Evolutionary conservation across 2,888 invertebrate species (phyloP).

Genomic region (Heteromyza rotundicornis): DNA sequence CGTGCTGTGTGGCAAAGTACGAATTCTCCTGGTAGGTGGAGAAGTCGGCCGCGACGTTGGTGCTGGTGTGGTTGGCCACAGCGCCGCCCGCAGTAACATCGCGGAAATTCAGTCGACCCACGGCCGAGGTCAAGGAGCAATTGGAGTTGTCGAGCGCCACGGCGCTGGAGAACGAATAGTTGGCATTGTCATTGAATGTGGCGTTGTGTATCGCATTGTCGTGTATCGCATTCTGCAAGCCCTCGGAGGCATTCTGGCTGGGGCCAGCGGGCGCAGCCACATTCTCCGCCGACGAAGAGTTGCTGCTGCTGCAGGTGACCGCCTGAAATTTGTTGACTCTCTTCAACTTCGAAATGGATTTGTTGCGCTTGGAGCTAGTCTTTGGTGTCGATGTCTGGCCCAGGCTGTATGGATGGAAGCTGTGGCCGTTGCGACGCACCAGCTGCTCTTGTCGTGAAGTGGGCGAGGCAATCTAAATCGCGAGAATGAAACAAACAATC

Average conservation of each 20-base stretch:
- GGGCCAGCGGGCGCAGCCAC: constrained; percentile 8
- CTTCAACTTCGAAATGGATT: constrained; percentile 36
- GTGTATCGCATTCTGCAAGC: constrained; percentile 15
- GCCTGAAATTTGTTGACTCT: constrained; percentile 42
- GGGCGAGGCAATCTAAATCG: constrained; percentile 25
- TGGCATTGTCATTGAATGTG: constrained; percentile 55
- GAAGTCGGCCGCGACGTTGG: constrained; percentile 48
- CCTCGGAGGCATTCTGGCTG: not conserved
- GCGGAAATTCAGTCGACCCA: constrained; percentile 54
- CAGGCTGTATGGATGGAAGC: constrained; percentile 56
- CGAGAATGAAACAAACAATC: too few relatives aligned
- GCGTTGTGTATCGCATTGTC: constrained; percentile 44
- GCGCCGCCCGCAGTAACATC: constrained; percentile 37
- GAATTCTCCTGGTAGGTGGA: constrained; percentile 62
- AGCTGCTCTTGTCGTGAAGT: constrained; percentile 27
- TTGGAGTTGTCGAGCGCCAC: constrained; percentile 56
- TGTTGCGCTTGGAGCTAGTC: constrained; percentile 32
- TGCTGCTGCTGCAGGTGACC: constrained; percentile 50
- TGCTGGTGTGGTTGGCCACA: constrained; percentile 20
- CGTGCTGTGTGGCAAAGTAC: constrained; percentile 61
- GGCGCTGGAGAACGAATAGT: constrained; percentile 57
- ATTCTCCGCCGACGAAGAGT: constrained; percentile 49
- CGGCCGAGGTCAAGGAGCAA: constrained; percentile 54
- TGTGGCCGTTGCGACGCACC: constrained; percentile 47
- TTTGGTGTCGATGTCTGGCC: constrained; percentile 59